Percentiles rank a stretch among this genome's conserved stretches.
Conservation (phyloP, 2,113 vertebrate genomes). For the Odontesthes bonariensis region DNA sequence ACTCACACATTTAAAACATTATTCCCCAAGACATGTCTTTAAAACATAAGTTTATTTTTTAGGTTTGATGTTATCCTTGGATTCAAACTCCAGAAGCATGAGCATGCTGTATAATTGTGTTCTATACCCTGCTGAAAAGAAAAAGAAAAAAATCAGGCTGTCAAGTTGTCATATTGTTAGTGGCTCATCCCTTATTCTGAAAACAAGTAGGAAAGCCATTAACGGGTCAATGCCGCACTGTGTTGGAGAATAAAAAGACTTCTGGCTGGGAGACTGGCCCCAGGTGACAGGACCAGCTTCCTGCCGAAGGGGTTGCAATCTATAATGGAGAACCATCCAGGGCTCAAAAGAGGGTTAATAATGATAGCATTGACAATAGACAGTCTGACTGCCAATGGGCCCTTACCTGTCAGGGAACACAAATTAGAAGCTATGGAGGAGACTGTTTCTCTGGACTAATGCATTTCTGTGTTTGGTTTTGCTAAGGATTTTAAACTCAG, state of each 20-base stretch:
- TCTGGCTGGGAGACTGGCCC: slow-evolving; percentile 66
- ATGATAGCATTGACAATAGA: slow-evolving; percentile 75
- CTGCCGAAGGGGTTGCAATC: slow-evolving; percentile 40
- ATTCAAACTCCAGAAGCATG: background rate
- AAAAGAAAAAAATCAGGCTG: background rate
- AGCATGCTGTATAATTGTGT: slow-evolving; percentile 24
- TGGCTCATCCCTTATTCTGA: slow-evolving; percentile 23
- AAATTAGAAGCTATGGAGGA: slow-evolving; percentile 32
- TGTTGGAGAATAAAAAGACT: slow-evolving; percentile 58
- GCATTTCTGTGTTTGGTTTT: background rate
- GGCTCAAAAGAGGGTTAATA: slow-evolving; percentile 64
- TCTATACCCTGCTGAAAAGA: background rate
- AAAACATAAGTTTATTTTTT: background rate
- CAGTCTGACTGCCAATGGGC: slow-evolving; percentile 67
- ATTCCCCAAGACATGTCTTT: background rate
- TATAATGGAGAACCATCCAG: slow-evolving; percentile 71
- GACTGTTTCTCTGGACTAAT: slow-evolving; percentile 23
- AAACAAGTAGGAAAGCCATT: slow-evolving; percentile 56
- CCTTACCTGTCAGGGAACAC: slow-evolving; percentile 61
- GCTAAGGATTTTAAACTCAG: background rate
- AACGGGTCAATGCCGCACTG: slow-evolving; percentile 52
- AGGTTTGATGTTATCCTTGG: background rate
- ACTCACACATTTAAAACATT: slow-evolving; percentile 5
- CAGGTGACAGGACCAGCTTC: slow-evolving; percentile 72
- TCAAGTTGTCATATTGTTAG: slow-evolving; percentile 61